phyloP scores from a whole-genome alignment of 2,113 vertebrate species.

The Pteronura brasiliensis region DNA sequence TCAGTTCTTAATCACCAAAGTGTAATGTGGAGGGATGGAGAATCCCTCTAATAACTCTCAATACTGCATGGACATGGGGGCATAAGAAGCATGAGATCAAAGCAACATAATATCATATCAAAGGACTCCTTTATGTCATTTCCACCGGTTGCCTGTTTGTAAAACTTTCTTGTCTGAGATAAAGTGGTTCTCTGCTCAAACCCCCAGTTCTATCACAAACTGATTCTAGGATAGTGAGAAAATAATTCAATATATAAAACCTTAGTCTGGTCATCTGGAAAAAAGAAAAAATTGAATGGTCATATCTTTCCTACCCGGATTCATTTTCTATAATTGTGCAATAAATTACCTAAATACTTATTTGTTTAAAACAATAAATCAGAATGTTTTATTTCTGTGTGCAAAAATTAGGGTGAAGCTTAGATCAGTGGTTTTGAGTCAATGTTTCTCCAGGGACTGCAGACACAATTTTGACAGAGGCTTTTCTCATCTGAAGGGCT shows the following conservation, averaged over 20 bases:
- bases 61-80: not conserved
- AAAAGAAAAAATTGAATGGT: not conserved
- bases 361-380: not conserved
- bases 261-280: not conserved
- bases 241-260: not conserved
- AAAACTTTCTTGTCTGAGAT: not conserved
- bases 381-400: not conserved
- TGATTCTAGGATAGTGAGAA: not conserved
- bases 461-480: not conserved
- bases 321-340: not conserved
- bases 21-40: not conserved
- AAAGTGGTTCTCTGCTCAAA: not conserved
- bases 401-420: not conserved
- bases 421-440: not conserved
- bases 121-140: not conserved
- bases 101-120: not conserved
- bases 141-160: not conserved
- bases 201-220: not conserved
- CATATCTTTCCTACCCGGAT: not conserved
- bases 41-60: not conserved
- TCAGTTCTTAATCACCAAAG: not conserved
- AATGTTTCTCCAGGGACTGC: not conserved
- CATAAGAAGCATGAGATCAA: not conserved
- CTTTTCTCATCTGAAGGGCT: not conserved
- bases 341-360: not conserved